phyloP scores from a whole-genome alignment of 2,888 invertebrate species.

The Spatulosminthurus flaviceps region DNA sequence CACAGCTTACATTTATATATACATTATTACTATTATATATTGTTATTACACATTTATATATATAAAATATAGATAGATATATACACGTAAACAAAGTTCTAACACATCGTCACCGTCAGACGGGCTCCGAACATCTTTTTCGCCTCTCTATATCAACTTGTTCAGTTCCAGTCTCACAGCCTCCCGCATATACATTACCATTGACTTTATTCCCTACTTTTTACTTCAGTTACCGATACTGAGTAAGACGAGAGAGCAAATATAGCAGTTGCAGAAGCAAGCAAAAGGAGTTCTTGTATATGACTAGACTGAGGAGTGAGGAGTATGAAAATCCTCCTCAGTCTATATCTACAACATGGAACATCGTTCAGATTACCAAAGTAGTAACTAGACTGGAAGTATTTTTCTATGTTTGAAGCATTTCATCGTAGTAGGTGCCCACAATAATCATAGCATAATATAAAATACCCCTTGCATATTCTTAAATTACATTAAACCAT shows the following conservation, averaged over 20 bases:
- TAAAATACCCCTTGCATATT: constrained; percentile 16
- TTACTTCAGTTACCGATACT: background rate
- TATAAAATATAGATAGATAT: too few relatives aligned
- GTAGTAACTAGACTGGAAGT: background rate
- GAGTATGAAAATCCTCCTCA: too few relatives aligned
- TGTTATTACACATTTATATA: too few relatives aligned
- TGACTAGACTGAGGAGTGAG: background rate
- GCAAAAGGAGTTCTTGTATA: background rate
- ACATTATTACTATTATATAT: too few relatives aligned
- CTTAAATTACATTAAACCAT: constrained; percentile 18
- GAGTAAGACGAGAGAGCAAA: background rate
- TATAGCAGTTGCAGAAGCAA: too few relatives aligned
- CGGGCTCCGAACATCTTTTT: constrained; percentile 20
- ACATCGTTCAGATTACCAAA: too few relatives aligned
- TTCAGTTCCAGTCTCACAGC: background rate
- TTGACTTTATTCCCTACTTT: constrained; percentile 5
- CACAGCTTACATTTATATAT: too few relatives aligned
- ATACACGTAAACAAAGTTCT: background rate
- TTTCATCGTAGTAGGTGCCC: background rate
- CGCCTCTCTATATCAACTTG: background rate
- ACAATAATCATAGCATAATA: constrained; percentile 14
- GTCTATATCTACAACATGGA: too few relatives aligned
- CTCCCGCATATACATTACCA: background rate
- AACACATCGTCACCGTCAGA: constrained; percentile 32
- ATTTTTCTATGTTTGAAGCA: background rate